phyloP scores from a whole-genome alignment of 2,888 invertebrate genomes.

The Trissolcus brochymenae region DNA sequence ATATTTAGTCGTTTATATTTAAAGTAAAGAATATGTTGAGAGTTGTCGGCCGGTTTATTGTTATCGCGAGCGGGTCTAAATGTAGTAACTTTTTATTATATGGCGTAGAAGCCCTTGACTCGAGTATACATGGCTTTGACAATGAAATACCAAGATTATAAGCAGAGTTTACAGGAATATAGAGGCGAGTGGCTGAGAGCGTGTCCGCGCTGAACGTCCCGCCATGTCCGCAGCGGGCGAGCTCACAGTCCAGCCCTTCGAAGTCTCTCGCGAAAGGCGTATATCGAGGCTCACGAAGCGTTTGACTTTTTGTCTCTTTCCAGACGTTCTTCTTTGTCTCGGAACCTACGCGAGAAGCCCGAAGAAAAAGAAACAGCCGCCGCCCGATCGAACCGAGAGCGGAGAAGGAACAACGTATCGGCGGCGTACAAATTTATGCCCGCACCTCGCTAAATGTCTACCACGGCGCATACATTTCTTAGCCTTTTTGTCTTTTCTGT shows the following conservation, averaged over 20 bases:
- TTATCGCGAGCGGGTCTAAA: constrained; percentile 45
- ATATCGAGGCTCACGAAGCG: constrained; percentile 38
- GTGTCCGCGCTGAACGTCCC: constrained; percentile 21
- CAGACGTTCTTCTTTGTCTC: constrained; percentile 32
- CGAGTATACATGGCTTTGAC: constrained; percentile 39
- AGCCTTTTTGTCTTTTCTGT: constrained; percentile 54
- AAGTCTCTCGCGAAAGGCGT: constrained; percentile 45
- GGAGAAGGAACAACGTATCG: constrained; percentile 62
- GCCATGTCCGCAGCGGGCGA: constrained; percentile 10
- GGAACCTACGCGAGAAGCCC: constrained; percentile 49
- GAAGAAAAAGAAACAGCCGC: constrained; percentile 46
- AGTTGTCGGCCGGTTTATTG: constrained; percentile 39
- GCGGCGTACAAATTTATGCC: constrained; percentile 68
- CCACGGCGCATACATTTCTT: constrained; percentile 63
- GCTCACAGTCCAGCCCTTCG: constrained; percentile 25
- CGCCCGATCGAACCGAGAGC: constrained; percentile 50
- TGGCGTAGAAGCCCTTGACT: constrained; percentile 26
- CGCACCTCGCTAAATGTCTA: constrained; percentile 67
- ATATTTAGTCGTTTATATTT: constrained; percentile 49
- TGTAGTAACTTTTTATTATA: background rate
- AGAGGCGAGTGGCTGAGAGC: constrained; percentile 27
- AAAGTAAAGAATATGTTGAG: constrained; percentile 45
- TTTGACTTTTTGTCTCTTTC: constrained; percentile 30
- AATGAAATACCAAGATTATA: constrained; percentile 55
- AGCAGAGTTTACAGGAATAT: constrained; percentile 52